Evolutionary conservation across 2,797 vertebrate genomes (phyloP).

Genomic region (Erethizon dorsatum): DNA sequence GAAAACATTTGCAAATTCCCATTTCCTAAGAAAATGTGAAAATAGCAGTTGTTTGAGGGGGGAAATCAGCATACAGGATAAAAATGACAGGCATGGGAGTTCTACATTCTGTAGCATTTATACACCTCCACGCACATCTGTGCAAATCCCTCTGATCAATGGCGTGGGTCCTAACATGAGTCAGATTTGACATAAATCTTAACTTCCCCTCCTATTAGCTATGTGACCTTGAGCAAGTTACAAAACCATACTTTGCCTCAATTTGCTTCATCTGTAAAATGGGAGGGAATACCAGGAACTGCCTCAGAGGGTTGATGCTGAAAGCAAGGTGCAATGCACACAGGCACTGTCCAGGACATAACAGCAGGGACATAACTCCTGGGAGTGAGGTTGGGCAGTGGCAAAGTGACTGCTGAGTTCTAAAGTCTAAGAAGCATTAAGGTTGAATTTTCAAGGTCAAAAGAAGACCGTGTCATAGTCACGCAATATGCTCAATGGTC

Average conservation of each 20-base stretch:
- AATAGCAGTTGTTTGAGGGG: background rate
- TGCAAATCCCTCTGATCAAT: background rate
- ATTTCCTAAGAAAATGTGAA: constrained; percentile 12
- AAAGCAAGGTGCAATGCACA: no score
- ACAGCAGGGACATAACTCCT: no score
- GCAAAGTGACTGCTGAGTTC: background rate
- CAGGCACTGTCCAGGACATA: background rate
- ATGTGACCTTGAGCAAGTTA: background rate
- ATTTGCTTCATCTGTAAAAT: background rate
- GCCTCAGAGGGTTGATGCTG: background rate
- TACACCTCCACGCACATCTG: background rate
- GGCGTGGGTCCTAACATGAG: background rate
- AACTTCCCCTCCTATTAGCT: background rate
- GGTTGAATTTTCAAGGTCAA: background rate
- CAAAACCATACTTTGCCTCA: background rate
- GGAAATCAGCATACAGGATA: background rate
- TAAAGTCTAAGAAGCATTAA: background rate
- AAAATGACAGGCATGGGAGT: background rate
- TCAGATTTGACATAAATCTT: background rate
- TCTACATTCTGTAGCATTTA: rapidly evolving
- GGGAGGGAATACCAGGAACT: background rate
- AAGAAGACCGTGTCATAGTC: no score
- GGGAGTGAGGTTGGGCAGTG: background rate
- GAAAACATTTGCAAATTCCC: constrained; percentile 7
- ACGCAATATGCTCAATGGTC: background rate